phyloP scores from a whole-genome alignment of 2,888 invertebrate genomes.

The Caenorhabditis wallacei region DNA sequence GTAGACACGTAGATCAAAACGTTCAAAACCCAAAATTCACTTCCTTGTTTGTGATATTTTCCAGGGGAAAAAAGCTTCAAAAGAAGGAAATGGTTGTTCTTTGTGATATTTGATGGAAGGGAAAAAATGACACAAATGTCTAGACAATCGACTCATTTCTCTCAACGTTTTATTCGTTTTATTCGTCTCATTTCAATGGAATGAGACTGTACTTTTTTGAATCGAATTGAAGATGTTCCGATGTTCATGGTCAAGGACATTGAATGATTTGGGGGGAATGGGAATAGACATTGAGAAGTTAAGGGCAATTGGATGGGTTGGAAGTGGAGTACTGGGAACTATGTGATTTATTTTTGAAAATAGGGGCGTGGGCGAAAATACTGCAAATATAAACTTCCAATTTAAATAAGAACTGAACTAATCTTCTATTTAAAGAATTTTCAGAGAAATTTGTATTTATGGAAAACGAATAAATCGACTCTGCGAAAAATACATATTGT shows the following conservation, averaged over 20 bases:
- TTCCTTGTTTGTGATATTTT: conserved; percentile 9
- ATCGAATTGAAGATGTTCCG: neutral
- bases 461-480: too few relatives aligned
- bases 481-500: too few relatives aligned
- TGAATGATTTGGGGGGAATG: too few relatives aligned
- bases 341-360: neutral
- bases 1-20: conserved; percentile 11
- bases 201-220: conserved; percentile 8
- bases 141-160: conserved; percentile 29
- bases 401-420: too few relatives aligned
- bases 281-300: too few relatives aligned
- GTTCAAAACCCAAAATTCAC: neutral
- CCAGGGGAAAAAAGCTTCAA: neutral
- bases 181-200: conserved; percentile 20
- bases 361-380: too few relatives aligned
- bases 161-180: conserved; percentile 28
- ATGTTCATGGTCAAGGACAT: conserved; percentile 20
- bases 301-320: too few relatives aligned
- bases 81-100: conserved; percentile 11
- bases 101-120: conserved; percentile 24
- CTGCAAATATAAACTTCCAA: too few relatives aligned
- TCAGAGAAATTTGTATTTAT: too few relatives aligned
- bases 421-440: too few relatives aligned
- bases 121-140: conserved; percentile 9
- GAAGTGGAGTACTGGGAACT: too few relatives aligned